A percentile compares a stretch with the other conserved stretches of the same genome.
These are phyloP conservation scores for Tiliacea aurago DNA, from an alignment of 2,888 invertebrate species.

Conservation along the genomic window DNA sequence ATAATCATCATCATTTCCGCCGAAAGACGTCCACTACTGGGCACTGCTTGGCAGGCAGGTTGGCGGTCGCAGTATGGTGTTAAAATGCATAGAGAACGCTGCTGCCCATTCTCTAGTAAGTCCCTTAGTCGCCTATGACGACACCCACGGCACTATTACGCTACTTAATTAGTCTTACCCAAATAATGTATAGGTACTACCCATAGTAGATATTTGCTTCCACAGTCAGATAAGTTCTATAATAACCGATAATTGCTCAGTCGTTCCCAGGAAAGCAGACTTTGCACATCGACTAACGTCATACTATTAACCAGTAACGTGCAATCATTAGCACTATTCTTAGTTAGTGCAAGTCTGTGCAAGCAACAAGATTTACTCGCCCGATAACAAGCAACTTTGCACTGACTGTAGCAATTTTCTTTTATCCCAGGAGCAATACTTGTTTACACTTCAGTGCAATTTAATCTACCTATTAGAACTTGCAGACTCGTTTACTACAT, in stretches of 20 bases:
- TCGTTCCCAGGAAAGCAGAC: background rate
- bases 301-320: constrained; percentile 5
- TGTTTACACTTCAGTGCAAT: constrained; percentile 46
- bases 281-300: constrained; percentile 14
- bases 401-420: constrained; percentile 39
- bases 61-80: no score
- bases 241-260: constrained; percentile 14
- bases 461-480: constrained; percentile 38
- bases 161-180: no score
- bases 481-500: constrained; percentile 12
- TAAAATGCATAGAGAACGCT: no score
- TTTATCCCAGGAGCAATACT: constrained; percentile 21
- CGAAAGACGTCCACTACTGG: no score
- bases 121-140: no score
- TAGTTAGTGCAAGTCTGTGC: constrained; percentile 19
- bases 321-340: constrained; percentile 25
- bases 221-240: background rate
- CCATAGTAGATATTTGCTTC: background rate
- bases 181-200: background rate
- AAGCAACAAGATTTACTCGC: constrained; percentile 24
- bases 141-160: no score
- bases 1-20: no score
- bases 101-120: no score
- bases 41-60: no score
- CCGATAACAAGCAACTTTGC: constrained; percentile 35